Conservation (phyloP, 1,140 invertebrate species). For the Proales similis region DNA sequence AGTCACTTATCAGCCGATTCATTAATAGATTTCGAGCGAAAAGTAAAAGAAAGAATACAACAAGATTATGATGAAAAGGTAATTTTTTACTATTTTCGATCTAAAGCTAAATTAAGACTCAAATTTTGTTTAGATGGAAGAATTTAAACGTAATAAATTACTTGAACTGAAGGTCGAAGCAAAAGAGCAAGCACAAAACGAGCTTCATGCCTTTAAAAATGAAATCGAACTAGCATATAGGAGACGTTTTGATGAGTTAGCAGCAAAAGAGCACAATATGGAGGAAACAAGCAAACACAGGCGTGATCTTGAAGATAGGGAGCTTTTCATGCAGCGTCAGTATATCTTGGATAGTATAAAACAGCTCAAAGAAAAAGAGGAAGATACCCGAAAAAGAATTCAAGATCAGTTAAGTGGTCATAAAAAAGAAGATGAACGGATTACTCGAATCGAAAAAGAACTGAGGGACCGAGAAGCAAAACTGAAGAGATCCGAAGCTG, state of each 20-base stretch:
- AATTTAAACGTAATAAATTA: constrained; percentile 21
- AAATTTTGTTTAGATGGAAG: constrained; percentile 7
- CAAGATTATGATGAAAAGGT: too few species aligned
- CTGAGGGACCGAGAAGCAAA: constrained; percentile 13
- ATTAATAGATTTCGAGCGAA: too few species aligned
- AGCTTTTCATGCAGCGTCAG: constrained; percentile 21
- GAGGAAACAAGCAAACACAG: constrained; percentile 23
- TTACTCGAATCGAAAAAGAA: constrained; percentile 18
- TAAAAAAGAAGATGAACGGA: constrained; percentile 2
- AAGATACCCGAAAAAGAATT: background rate
- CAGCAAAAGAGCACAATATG: constrained; percentile 5
- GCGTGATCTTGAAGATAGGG: constrained; percentile 22
- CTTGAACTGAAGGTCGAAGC: constrained; percentile 21
- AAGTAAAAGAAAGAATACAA: too few species aligned
- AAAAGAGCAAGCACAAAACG: constrained; percentile 9
- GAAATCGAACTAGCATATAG: constrained; percentile 6
- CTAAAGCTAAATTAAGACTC: too few species aligned
- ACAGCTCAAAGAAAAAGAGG: constrained; percentile 29
- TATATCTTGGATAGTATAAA: constrained; percentile 28
- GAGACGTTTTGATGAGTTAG: constrained; percentile 12
- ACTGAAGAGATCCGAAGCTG: background rate
- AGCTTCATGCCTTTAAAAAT: background rate
- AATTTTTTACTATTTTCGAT: too few species aligned
- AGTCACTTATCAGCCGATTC: too few species aligned
- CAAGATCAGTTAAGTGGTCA: constrained; percentile 16